Conservation (phyloP, 2,888 invertebrate genomes). For the Panzeria rudis region DNA sequence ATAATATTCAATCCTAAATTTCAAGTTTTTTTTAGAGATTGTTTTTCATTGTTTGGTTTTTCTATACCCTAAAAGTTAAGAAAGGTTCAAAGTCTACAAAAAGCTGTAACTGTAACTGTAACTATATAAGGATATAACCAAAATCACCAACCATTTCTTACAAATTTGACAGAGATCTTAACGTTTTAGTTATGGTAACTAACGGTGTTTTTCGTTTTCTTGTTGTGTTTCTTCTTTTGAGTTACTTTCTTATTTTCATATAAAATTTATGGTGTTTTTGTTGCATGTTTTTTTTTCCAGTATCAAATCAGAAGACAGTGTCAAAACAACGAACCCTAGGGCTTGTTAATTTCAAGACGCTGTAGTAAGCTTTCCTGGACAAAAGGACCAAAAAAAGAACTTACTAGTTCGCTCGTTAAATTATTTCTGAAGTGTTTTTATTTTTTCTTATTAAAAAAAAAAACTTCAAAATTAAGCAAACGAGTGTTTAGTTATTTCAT, state of each 20-base stretch:
- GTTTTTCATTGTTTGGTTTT: conserved; percentile 57
- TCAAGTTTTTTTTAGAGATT: conserved; percentile 66
- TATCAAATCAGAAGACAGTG: conserved; percentile 84
- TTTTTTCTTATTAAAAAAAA: neutral
- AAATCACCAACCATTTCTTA: conserved; percentile 37
- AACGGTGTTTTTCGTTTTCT: conserved; percentile 60
- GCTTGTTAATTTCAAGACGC: conserved; percentile 76
- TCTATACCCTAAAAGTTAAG: conserved; percentile 36
- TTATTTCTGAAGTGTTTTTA: conserved; percentile 62
- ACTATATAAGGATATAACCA: conserved; percentile 20
- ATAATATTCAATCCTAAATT: conserved; percentile 84
- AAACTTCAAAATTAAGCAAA: conserved; percentile 66
- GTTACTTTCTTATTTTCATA: conserved; percentile 37
- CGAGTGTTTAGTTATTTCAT: conserved; percentile 60
- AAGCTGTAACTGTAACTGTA: conserved; percentile 27
- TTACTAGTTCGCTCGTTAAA: conserved; percentile 62
- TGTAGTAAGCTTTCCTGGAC: conserved; percentile 67
- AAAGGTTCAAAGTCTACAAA: conserved; percentile 43
- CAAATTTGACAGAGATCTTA: conserved; percentile 34
- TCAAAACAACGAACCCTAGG: conserved; percentile 84
- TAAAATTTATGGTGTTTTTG: conserved; percentile 67
- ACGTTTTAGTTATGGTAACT: conserved; percentile 36
- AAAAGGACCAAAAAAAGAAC: conserved; percentile 40
- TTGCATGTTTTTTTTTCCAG: conserved; percentile 75
- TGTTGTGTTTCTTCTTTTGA: conserved; percentile 61